A percentile compares a stretch with the other conserved stretches of the same genome.
phyloP scores from a whole-genome alignment of 2,113 vertebrate species.

The Oreochromis tanganicae region DNA sequence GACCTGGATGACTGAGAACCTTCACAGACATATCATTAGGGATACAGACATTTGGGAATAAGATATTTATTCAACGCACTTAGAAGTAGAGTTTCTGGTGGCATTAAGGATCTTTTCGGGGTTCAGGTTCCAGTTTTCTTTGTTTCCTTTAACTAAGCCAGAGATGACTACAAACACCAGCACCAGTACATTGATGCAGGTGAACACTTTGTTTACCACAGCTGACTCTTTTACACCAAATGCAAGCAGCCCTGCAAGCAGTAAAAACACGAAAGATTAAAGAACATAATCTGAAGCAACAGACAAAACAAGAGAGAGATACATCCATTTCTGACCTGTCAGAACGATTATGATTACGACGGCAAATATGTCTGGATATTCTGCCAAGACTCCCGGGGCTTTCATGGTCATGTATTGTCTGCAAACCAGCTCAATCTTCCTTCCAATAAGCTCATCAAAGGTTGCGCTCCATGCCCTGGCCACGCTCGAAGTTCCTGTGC shows the following conservation, averaged over 20 bases:
- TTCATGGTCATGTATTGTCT: conserved; percentile 79
- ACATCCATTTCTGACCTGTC: conserved; percentile 72
- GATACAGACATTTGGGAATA: background rate
- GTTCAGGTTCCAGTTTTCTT: conserved; percentile 84
- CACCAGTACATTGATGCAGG: conserved; percentile 90
- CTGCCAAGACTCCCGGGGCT: conserved; percentile 79
- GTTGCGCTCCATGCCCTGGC: conserved; percentile 93
- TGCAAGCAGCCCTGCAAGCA: conserved; percentile 78
- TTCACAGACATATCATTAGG: background rate
- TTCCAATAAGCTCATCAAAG: conserved; percentile 88
- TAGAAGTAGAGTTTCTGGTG: conserved; percentile 22
- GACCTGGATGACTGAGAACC: too few relatives aligned
- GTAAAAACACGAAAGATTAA: background rate
- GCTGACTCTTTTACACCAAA: conserved; percentile 96
- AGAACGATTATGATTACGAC: conserved; percentile 87
- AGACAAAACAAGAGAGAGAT: background rate
- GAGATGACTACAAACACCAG: conserved; percentile 88
- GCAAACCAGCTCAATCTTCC: conserved; percentile 79
- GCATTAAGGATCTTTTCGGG: conserved; percentile 71
- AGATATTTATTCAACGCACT: conserved; percentile 39
- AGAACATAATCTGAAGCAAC: background rate
- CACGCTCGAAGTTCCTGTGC: conserved; percentile 90
- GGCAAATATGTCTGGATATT: conserved; percentile 89
- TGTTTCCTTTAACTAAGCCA: conserved; percentile 87
- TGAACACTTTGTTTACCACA: conserved; percentile 92